These are phyloP conservation scores for Homarus americanus DNA, from an alignment of 1,140 invertebrate species.

Conservation along the genomic window DNA sequence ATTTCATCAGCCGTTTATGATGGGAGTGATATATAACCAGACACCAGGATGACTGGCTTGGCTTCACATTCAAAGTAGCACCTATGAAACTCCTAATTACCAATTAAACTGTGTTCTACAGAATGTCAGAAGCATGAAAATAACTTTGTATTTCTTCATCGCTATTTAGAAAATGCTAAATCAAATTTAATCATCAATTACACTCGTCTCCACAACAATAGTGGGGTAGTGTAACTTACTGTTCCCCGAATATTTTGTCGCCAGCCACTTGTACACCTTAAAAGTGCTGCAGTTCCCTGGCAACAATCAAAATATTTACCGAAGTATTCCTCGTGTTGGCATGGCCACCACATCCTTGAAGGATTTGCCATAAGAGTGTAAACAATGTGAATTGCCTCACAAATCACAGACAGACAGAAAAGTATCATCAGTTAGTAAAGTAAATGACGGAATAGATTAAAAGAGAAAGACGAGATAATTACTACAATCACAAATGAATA, in stretches of 20 bases:
- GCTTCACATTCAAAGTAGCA: neutral
- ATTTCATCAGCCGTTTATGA: neutral
- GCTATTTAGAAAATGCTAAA: neutral
- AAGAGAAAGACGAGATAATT: too few relatives aligned
- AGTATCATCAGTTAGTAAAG: too few relatives aligned
- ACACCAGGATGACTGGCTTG: neutral
- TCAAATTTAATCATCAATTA: neutral
- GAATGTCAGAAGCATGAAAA: neutral
- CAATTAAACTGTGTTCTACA: neutral
- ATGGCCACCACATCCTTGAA: too few relatives aligned
- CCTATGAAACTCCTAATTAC: conserved; percentile 3
- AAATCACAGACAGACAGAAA: too few relatives aligned
- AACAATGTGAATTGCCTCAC: neutral
- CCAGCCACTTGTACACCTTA: neutral
- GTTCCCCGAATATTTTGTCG: neutral
- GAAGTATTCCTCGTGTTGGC: neutral
- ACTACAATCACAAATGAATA: too few relatives aligned
- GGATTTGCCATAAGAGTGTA: neutral
- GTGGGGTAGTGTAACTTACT: neutral
- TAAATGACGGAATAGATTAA: too few relatives aligned
- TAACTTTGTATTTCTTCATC: conserved; percentile 1
- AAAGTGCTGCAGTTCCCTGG: neutral
- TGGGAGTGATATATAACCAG: neutral
- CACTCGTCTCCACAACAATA: neutral
- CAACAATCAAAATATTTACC: neutral